Base-by-base conservation (phyloP, 1,140 invertebrate species). In the Antheraea pernyi region DNA sequence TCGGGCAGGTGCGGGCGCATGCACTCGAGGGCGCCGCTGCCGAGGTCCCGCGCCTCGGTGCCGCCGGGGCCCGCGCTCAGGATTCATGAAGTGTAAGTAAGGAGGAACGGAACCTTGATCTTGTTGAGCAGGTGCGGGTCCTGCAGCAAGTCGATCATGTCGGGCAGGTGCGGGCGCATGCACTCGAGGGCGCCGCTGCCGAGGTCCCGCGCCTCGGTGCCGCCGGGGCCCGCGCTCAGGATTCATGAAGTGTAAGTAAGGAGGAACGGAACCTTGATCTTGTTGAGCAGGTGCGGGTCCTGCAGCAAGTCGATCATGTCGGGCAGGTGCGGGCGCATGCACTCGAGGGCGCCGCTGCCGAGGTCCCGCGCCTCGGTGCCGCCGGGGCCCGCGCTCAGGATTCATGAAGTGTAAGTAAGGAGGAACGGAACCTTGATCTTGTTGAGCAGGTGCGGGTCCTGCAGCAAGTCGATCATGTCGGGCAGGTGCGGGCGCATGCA, bases 51-150 rank as follows among this genome's bases (percentile, higher is more conserved):
- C 10, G 77, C 81, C n/a, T 82, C 83, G 0, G 36, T 19, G 0
- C 73, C 60, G 59, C 68, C 39, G 18, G 65, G 16, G 18, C 75
- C 64, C 18, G 74, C 75, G 2, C 69, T 59, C 42, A 77, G 48
- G 22, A 30, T 30, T 30, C 4, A 30, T 30, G 22, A 30, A 30
- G 4, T 30, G 22, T 30, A 30, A 30, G 22, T 2, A 30, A 2
- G 22, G 1, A 30, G 1, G 22, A 30, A 30, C 4, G 22, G 91
- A 42, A 98, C 98, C 95, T 99, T 99, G 36, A 99, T 96, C 94
- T 99, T 99, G 68, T 96, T 98, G 59, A 99, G 94, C 0, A 98
- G 98, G 83, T 99, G 98, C 78, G 99, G 97, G 90, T 99, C 99
- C 11, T 97, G 96, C 72, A 99, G 94, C 86, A 99, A 99, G 65